A percentile compares a stretch with the other conserved stretches of the same genome.
These are phyloP conservation scores for Amazona vittata DNA, from an alignment of 2,113 vertebrate species.

Conservation along the genomic window DNA sequence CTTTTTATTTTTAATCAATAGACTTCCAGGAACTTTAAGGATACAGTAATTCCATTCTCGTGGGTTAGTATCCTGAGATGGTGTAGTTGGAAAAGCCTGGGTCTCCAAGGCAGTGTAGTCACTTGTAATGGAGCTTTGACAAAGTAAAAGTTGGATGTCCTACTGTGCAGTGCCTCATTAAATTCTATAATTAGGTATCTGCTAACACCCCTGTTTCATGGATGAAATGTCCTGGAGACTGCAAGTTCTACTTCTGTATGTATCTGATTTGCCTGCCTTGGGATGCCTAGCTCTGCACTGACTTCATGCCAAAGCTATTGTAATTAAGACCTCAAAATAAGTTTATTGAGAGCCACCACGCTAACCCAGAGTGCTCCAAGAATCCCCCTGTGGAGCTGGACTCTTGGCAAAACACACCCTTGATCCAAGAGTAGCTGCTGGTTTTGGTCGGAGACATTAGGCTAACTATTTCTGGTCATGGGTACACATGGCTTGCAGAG, in stretches of 20 bases:
- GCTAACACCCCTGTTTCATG: not conserved
- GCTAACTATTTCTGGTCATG: not conserved
- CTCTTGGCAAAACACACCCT: not conserved
- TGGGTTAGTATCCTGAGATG: not conserved
- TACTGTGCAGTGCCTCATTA: not conserved
- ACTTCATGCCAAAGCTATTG: not conserved
- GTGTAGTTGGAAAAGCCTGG: not conserved
- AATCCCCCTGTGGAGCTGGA: not conserved
- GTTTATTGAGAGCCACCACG: not conserved
- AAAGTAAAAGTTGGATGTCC: not conserved
- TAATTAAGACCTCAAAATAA: not conserved
- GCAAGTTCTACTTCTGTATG: not conserved
- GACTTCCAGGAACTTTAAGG: not conserved
- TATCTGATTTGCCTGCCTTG: not conserved
- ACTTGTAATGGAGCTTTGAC: not conserved
- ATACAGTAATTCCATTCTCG: not conserved
- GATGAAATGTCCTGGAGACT: not conserved
- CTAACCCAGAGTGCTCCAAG: not conserved
- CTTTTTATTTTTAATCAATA: not conserved
- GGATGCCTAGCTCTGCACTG: not conserved
- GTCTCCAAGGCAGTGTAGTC: not conserved
- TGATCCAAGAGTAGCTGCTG: not conserved
- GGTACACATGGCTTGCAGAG: rapidly evolving
- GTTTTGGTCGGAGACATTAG: rapidly evolving
- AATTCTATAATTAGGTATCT: not conserved